Conservation (phyloP, 2,113 vertebrate genomes). For the Festucalex cinctus region DNA sequence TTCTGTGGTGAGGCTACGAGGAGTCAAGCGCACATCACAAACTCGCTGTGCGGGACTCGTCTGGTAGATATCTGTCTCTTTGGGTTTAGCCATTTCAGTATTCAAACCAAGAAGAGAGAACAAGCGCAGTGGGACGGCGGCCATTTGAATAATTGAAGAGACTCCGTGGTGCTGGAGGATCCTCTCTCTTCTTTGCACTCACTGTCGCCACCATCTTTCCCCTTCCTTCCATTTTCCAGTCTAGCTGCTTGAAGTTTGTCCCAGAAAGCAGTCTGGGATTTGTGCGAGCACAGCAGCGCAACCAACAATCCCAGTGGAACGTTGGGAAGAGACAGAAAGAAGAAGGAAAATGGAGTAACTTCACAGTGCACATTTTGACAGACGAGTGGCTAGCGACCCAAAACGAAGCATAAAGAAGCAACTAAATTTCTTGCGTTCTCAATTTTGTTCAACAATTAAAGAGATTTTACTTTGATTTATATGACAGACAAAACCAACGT, state of each 20-base stretch:
- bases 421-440: constrained; percentile 34
- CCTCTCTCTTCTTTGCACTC: constrained; percentile 32
- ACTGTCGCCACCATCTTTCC: constrained; percentile 33
- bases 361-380: constrained; percentile 47
- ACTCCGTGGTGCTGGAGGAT: constrained; percentile 53
- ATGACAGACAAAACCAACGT: constrained; percentile 48
- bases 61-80: constrained; percentile 65
- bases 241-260: constrained; percentile 66
- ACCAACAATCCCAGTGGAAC: constrained; percentile 50
- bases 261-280: constrained; percentile 66
- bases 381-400: constrained; percentile 45
- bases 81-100: constrained; percentile 68
- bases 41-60: constrained; percentile 61
- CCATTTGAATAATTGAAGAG: constrained; percentile 74
- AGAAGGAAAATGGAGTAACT: constrained; percentile 31
- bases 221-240: constrained; percentile 34
- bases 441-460: constrained; percentile 60
- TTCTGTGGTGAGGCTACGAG: constrained; percentile 33
- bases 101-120: constrained; percentile 69
- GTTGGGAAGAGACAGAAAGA: constrained; percentile 42
- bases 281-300: constrained; percentile 48
- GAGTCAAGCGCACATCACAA: constrained; percentile 59
- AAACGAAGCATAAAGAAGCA: constrained; percentile 40
- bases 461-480: constrained; percentile 43
- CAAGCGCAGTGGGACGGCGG: constrained; percentile 68